Base-by-base conservation (phyloP, 2,113 vertebrate species). In the Dromiciops gliroides region DNA sequence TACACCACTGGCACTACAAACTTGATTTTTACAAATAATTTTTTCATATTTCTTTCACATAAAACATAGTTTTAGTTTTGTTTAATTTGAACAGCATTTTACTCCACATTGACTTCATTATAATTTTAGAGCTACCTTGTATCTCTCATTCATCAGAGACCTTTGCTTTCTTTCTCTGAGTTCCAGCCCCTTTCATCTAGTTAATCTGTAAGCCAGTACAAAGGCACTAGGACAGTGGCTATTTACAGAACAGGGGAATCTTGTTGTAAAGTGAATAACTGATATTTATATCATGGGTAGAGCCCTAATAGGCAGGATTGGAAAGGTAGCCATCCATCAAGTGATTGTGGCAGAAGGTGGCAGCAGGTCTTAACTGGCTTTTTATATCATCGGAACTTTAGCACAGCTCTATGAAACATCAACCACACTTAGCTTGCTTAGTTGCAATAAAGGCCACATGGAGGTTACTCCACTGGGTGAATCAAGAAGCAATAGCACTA, bases 381-480 rank as follows among this genome's bases (percentile, higher is more conserved):
- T 89, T 90, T 31, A 48, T 92, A 53, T 89, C 93, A 48, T 25
- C 91, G 96, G 96, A 95, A 97, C 96, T 97, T 96, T 47, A 95
- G 94, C 89, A 52, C 48, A 14, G 22, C 93, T 92, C 94, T 92
- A 22, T 89, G 91, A 92, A 93, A 91, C 60, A 50, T 83, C 31
- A 28, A 48, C 89, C 94, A 0, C 92, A 67, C 91, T 48, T 95
- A 94, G 94, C 50, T 92, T 94, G 90, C 93, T 60, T 91, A 93
- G 48, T 92, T 95, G 88, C 93, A 93, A 89, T 93, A 93, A 51
- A 83, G 48, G 97, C 96, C 93, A 96, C 50, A 49, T 94, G 95
- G 94, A 97, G 49, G 97, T 96, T 97, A 96, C 93, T 91, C 96
- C 90, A 16, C 48, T 89, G 23, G 93, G 89, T 95, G 95, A 92